These are phyloP conservation scores for Coilia nasus DNA, from an alignment of 2,797 vertebrate species.

Conservation along the genomic window DNA sequence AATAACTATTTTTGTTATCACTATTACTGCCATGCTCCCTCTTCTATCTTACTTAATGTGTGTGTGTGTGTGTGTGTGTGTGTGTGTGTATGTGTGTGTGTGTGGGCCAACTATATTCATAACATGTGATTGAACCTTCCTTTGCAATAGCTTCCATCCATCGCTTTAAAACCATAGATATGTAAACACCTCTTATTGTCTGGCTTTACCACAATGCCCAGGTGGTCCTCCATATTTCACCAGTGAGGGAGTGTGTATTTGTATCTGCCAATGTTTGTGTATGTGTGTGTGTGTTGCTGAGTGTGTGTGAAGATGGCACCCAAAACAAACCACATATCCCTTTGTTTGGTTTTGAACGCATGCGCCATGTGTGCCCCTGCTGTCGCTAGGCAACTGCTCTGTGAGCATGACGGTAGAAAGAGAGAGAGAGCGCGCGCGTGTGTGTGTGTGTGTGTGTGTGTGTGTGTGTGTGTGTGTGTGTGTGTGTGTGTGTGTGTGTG, in stretches of 20 bases:
- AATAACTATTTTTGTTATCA: slow-evolving; percentile 20
- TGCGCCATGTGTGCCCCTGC: slow-evolving; percentile 63
- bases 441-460: slow-evolving; percentile 36
- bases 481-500: slow-evolving; percentile 49
- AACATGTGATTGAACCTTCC: background rate
- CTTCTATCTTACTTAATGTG: slow-evolving; percentile 2
- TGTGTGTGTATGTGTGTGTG: slow-evolving; percentile 52
- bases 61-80: slow-evolving; percentile 22
- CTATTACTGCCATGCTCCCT: slow-evolving; percentile 18
- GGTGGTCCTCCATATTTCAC: slow-evolving; percentile 46
- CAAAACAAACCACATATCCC: slow-evolving; percentile 67
- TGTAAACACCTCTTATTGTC: slow-evolving; percentile 63
- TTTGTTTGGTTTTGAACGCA: slow-evolving; percentile 56
- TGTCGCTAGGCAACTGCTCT: slow-evolving; percentile 64
- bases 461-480: slow-evolving; percentile 48
- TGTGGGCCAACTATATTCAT: slow-evolving; percentile 39
- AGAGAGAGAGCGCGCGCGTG: slow-evolving; percentile 50
- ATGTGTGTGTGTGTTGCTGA: slow-evolving; percentile 62
- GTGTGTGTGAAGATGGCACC: slow-evolving; percentile 67
- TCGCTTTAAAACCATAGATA: slow-evolving; percentile 57
- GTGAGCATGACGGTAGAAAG: slow-evolving; percentile 30
- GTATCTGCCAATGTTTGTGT: slow-evolving; percentile 60
- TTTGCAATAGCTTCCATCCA: slow-evolving; percentile 56
- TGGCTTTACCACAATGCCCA: slow-evolving; percentile 50
- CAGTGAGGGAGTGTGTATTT: slow-evolving; percentile 53